Evolutionary conservation across 2,888 invertebrate species (phyloP).

Genomic region (Drosophila pseudotakahashii): DNA sequence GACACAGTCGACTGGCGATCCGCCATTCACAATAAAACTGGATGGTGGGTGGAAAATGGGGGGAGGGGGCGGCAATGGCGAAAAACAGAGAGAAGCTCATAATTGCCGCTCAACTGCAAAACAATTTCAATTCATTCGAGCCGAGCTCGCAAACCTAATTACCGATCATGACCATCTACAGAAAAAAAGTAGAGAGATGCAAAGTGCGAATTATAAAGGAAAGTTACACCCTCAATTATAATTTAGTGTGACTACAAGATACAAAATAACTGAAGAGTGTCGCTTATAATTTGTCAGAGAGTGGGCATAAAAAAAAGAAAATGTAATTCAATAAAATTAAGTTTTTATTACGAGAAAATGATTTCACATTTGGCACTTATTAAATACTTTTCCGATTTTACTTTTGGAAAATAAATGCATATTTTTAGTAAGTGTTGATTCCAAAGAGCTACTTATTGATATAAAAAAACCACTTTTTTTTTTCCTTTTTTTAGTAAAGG

Average conservation of each 20-base stretch:
- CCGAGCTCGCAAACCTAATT: constrained; percentile 65
- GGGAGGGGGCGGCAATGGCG: constrained; percentile 1
- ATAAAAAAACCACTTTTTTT: too few species aligned
- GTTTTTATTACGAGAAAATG: neutral
- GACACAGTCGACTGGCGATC: constrained; percentile 62
- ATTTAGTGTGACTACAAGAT: constrained; percentile 70
- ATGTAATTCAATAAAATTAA: neutral
- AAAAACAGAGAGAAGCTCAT: constrained; percentile 25
- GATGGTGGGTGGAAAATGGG: constrained; percentile 1
- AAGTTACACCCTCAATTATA: constrained; percentile 43
- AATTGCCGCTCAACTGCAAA: constrained; percentile 61
- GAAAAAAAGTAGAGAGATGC: constrained; percentile 9
- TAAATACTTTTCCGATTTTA: too few species aligned
- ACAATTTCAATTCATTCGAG: constrained; percentile 72
- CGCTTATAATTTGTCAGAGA: neutral
- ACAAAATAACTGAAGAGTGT: constrained; percentile 19
- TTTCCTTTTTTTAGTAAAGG: too few species aligned
- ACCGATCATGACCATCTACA: constrained; percentile 39
- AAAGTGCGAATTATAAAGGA: constrained; percentile 18
- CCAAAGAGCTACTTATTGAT: too few species aligned
- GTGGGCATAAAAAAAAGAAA: neutral
- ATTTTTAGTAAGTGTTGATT: too few species aligned
- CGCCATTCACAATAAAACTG: constrained; percentile 20
- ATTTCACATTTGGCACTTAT: too few species aligned
- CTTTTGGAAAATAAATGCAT: too few species aligned